Evolutionary conservation across 2,888 invertebrate genomes (phyloP).

Genomic region (Gonocerus acuteangulatus): DNA sequence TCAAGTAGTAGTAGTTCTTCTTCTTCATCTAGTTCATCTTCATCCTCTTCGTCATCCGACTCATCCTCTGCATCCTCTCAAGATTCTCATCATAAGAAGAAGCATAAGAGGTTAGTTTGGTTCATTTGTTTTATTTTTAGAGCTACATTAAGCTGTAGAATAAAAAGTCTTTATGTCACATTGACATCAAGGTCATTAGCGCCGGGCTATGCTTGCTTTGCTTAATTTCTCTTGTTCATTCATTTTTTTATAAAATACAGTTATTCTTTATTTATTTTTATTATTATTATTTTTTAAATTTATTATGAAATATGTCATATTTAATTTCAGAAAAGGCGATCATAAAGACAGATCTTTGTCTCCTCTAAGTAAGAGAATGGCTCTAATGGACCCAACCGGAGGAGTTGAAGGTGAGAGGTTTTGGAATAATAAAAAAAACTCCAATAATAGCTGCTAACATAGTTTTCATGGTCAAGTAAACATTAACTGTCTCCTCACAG

Average conservation of each 20-base stretch:
- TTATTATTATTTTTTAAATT: too few relatives aligned
- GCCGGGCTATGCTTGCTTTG: too few relatives aligned
- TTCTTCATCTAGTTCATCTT: constrained; percentile 54
- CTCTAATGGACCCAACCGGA: constrained; percentile 53
- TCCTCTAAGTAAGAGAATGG: constrained; percentile 76
- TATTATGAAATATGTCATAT: too few relatives aligned
- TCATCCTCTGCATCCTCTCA: constrained; percentile 34
- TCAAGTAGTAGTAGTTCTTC: constrained; percentile 38
- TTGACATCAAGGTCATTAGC: too few relatives aligned
- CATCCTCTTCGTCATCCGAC: constrained; percentile 51
- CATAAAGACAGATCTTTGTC: constrained; percentile 61
- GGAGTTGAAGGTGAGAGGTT: constrained; percentile 25
- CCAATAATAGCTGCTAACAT: too few relatives aligned
- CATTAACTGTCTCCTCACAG: too few relatives aligned
- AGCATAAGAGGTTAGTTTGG: constrained; percentile 36
- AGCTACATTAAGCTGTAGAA: too few relatives aligned
- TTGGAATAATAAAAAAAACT: neutral
- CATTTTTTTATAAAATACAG: too few relatives aligned
- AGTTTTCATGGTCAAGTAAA: too few relatives aligned
- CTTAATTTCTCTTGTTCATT: too few relatives aligned
- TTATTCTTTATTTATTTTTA: too few relatives aligned
- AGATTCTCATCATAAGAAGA: constrained; percentile 37
- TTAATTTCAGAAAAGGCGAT: constrained; percentile 42
- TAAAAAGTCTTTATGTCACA: too few relatives aligned
- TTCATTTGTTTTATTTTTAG: constrained; percentile 3